Percentiles rank a stretch among this genome's conserved stretches.
phyloP scores from a whole-genome alignment of 2,888 invertebrate species.

The Aporophyla nigra region DNA sequence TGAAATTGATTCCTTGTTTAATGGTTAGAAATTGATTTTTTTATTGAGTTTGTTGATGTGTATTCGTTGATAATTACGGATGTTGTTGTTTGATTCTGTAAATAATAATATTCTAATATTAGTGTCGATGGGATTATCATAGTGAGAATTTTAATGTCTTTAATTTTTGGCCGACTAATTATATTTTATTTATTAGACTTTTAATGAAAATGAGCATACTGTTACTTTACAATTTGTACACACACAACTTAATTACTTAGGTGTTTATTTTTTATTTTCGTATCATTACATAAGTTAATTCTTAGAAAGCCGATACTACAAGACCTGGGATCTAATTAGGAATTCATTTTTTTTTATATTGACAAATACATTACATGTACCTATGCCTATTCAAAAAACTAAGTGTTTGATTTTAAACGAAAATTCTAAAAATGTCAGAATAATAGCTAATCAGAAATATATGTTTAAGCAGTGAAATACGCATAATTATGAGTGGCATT shows the following conservation, averaged over 20 bases:
- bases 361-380: background rate
- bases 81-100: too few species aligned
- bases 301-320: background rate
- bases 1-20: constrained; percentile 51
- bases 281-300: background rate
- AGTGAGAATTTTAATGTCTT: background rate
- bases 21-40: constrained; percentile 30
- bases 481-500: background rate
- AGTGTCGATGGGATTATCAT: background rate
- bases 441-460: background rate
- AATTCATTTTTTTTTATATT: background rate
- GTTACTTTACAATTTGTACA: too few species aligned
- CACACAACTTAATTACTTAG: too few species aligned
- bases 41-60: constrained; percentile 2
- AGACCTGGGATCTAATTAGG: background rate
- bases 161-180: background rate
- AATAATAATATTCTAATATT: too few species aligned
- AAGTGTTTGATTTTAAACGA: too few species aligned
- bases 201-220: too few species aligned
- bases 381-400: too few species aligned
- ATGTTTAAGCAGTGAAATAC: background rate
- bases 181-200: too few species aligned
- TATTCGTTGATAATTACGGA: constrained; percentile 17
- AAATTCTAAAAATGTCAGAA: too few species aligned
- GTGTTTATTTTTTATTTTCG: too few species aligned